phyloP scores from a whole-genome alignment of 2,113 vertebrate species.

The Trematocara macrostoma region DNA sequence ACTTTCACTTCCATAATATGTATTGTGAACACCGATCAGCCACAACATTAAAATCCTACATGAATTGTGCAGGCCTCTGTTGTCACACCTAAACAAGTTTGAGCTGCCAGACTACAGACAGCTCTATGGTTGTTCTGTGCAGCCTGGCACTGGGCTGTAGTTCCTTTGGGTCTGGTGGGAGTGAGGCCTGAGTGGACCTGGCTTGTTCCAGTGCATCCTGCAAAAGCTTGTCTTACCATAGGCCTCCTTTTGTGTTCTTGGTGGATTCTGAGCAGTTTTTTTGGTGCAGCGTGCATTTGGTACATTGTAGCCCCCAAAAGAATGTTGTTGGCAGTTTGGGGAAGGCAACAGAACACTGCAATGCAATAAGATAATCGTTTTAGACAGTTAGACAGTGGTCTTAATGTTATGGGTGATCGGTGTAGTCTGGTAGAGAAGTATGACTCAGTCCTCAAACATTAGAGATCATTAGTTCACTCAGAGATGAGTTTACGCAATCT shows the following conservation, averaged over 20 bases:
- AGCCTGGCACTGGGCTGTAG: neutral
- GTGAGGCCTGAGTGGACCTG: neutral
- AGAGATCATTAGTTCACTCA: constrained; percentile 15
- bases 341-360: neutral
- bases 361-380: neutral
- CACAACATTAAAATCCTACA: neutral
- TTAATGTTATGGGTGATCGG: neutral
- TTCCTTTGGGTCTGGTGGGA: neutral
- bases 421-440: neutral
- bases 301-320: neutral
- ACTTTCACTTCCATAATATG: neutral
- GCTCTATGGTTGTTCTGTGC: neutral
- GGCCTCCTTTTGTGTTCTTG: neutral
- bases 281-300: neutral
- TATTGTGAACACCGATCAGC: neutral
- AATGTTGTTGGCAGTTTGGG: neutral
- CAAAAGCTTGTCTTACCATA: neutral
- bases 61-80: neutral
- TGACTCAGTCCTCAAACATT: neutral
- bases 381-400: neutral
- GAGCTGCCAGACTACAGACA: neutral
- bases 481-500: neutral
- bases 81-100: neutral
- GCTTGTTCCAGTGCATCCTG: neutral
- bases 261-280: neutral